A percentile compares a stretch with the other conserved stretches of the same genome.
These are phyloP conservation scores for Pandion haliaetus DNA, from an alignment of 2,113 vertebrate genomes.

Conservation along the genomic window DNA sequence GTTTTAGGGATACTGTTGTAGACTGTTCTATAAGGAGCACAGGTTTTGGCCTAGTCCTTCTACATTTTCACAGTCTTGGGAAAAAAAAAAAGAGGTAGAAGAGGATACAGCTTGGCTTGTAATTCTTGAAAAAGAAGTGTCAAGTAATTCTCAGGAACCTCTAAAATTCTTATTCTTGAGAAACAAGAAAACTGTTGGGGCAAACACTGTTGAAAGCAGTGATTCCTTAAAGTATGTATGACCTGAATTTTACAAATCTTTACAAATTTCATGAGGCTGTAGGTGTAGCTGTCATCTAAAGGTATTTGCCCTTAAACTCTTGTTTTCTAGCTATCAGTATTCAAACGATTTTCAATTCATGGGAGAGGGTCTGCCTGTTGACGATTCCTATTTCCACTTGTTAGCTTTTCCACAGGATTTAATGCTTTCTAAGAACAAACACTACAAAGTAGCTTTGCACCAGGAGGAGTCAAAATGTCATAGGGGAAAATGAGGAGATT, in stretches of 20 bases:
- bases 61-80: neutral
- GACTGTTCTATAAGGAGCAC: neutral
- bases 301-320: neutral
- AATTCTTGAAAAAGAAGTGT: neutral
- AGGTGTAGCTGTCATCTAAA: neutral
- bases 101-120: neutral
- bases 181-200: neutral
- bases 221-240: neutral
- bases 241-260: neutral
- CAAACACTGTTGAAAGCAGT: neutral
- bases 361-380: neutral
- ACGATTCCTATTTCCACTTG: neutral
- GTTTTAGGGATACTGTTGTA: neutral
- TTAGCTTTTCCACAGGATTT: neutral
- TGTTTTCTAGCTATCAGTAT: neutral
- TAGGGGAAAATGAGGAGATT: neutral
- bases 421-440: neutral
- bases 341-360: neutral
- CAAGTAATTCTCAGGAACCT: neutral
- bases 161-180: neutral
- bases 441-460: neutral
- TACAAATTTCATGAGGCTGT: neutral
- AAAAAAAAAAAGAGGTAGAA: neutral
- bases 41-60: neutral
- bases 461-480: neutral